These are phyloP conservation scores for Lagopus muta DNA, from an alignment of 2,113 vertebrate species.

Conservation along the genomic window DNA sequence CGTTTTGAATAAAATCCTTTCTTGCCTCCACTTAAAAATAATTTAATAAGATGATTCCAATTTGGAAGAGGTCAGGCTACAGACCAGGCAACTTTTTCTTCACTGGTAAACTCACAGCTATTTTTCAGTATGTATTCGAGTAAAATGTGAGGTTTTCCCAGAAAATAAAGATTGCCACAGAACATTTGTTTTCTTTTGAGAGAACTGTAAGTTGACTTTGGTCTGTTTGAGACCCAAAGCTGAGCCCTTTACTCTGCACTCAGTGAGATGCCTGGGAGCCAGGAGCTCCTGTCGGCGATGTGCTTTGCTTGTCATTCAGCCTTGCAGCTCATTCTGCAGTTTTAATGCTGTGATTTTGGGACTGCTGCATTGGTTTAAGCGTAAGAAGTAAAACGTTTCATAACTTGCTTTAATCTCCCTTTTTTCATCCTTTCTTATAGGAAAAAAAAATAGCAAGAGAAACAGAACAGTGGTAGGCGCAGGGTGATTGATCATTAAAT, in stretches of 20 bases:
- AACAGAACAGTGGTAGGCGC: neutral
- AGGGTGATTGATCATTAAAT: neutral
- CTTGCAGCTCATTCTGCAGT: neutral
- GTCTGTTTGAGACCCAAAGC: neutral
- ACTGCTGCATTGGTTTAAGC: neutral
- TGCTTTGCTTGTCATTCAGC: neutral
- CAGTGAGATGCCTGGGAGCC: neutral
- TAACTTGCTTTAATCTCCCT: neutral
- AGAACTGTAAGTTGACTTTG: neutral
- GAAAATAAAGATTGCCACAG: neutral
- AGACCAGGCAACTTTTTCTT: neutral
- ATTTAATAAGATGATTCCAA: neutral
- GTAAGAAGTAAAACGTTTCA: neutral
- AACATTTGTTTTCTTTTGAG: neutral
- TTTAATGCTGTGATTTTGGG: neutral
- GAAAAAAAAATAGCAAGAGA: neutral
- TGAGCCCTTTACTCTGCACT: neutral
- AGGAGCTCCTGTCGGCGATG: rapidly evolving
- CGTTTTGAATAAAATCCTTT: neutral
- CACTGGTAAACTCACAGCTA: rapidly evolving
- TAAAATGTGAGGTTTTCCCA: neutral
- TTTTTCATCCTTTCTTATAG: neutral
- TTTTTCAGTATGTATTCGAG: neutral
- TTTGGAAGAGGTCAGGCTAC: neutral
- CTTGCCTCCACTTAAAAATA: neutral